Evolutionary conservation across 2,113 vertebrate genomes (phyloP).

Genomic region (Carassius auratus): DNA sequence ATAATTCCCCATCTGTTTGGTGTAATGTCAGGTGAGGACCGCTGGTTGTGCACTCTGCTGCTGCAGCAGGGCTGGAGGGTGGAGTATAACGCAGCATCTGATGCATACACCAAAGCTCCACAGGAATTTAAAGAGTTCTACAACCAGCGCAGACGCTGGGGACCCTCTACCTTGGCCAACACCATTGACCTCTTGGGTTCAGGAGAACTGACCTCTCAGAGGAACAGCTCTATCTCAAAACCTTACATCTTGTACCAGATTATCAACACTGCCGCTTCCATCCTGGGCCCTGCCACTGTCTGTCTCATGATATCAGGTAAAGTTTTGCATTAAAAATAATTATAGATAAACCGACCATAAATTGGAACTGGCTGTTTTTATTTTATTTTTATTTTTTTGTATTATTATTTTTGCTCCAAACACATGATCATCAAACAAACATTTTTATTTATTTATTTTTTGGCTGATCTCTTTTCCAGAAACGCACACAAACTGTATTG

Average conservation of each 20-base stretch:
- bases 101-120: constrained; percentile 77
- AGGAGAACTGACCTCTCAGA: constrained; percentile 57
- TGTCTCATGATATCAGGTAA: constrained; percentile 70
- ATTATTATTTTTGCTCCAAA: too few relatives aligned
- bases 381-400: too few relatives aligned
- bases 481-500: too few relatives aligned
- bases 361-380: too few relatives aligned
- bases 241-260: constrained; percentile 76
- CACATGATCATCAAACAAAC: too few relatives aligned
- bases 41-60: constrained; percentile 76
- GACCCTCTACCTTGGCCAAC: constrained; percentile 75
- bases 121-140: constrained; percentile 77
- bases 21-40: constrained; percentile 72
- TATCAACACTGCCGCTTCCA: constrained; percentile 62
- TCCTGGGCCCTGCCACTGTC: constrained; percentile 73
- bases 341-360: too few relatives aligned
- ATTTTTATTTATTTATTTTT: too few relatives aligned
- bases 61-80: constrained; percentile 78
- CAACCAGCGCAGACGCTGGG: constrained; percentile 76
- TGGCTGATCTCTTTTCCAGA: too few relatives aligned
- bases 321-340: background rate
- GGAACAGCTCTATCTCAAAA: constrained; percentile 72
- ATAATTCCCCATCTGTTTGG: background rate
- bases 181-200: constrained; percentile 69
- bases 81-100: constrained; percentile 76